Evolutionary conservation across 2,888 invertebrate genomes (phyloP).

Genomic region (Podotricha telesiphe): DNA sequence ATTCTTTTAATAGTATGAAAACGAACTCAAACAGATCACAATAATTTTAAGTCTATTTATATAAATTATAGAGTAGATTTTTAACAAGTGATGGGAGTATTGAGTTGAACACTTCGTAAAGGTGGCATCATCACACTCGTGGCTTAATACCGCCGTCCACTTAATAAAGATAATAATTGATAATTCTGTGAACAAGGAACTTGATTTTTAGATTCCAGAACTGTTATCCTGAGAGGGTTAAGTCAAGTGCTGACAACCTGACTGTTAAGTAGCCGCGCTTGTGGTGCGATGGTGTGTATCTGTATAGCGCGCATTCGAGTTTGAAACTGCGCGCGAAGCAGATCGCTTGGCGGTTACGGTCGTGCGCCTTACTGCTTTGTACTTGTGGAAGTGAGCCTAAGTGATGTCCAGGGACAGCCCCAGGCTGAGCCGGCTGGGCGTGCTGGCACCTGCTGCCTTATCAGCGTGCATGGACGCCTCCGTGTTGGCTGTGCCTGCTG

Average conservation of each 20-base stretch:
- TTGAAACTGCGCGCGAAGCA: conserved; percentile 72
- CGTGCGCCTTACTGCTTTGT: conserved; percentile 55
- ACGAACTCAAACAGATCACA: too few relatives aligned
- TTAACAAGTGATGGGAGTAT: too few relatives aligned
- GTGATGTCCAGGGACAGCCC: conserved; percentile 71
- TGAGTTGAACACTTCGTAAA: background rate
- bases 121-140: conserved; percentile 2
- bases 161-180: background rate
- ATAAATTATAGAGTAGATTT: too few relatives aligned
- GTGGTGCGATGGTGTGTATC: conserved; percentile 26
- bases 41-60: too few relatives aligned
- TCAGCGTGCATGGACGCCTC: conserved; percentile 79
- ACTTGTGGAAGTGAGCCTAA: conserved; percentile 42
- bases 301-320: conserved; percentile 61
- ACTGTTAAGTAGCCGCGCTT: background rate
- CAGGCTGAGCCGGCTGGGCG: conserved; percentile 70
- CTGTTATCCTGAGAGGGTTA: conserved; percentile 12
- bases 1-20: too few relatives aligned
- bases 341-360: conserved; percentile 76
- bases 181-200: background rate
- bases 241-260: conserved; percentile 14
- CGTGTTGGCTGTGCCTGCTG: conserved; percentile 76
- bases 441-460: conserved; percentile 75
- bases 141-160: conserved; percentile 6
- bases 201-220: conserved; percentile 10